These are phyloP conservation scores for Ceratina calcarata DNA, from an alignment of 1,140 invertebrate genomes.

Conservation along the genomic window DNA sequence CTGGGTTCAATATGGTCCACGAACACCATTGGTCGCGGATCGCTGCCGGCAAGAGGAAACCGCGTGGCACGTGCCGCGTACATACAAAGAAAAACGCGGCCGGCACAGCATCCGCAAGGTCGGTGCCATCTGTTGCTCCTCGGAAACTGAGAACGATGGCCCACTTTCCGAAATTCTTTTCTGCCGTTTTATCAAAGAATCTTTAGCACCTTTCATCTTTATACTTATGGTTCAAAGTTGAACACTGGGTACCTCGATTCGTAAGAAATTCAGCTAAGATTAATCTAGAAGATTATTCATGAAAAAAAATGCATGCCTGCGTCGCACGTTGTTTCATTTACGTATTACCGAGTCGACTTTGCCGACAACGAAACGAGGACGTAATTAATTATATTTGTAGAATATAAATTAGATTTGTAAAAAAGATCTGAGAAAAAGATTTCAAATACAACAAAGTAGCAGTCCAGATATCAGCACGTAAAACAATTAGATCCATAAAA, in stretches of 20 bases:
- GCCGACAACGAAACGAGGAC: no score
- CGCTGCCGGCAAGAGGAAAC: background rate
- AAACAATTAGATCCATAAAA: background rate
- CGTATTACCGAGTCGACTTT: no score
- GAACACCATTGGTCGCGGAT: background rate
- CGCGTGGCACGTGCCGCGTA: constrained; percentile 22
- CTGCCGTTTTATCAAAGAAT: background rate
- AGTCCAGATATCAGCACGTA: background rate
- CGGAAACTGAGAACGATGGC: constrained; percentile 24
- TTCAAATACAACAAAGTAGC: no score
- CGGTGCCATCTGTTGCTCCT: constrained; percentile 34
- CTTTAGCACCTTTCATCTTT: background rate
- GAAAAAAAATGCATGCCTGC: no score
- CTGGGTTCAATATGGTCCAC: background rate
- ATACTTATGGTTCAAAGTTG: no score
- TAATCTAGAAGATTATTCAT: no score
- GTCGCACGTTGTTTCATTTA: no score
- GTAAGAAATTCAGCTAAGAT: no score
- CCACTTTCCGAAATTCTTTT: constrained; percentile 23
- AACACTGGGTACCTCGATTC: no score
- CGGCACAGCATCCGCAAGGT: constrained; percentile 30
- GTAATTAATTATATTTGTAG: no score
- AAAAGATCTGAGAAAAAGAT: no score
- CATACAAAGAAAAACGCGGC: constrained; percentile 31
- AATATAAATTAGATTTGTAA: no score